Base-by-base conservation (phyloP, 2,888 invertebrate species). In the Lamellibrachia satsuma region DNA sequence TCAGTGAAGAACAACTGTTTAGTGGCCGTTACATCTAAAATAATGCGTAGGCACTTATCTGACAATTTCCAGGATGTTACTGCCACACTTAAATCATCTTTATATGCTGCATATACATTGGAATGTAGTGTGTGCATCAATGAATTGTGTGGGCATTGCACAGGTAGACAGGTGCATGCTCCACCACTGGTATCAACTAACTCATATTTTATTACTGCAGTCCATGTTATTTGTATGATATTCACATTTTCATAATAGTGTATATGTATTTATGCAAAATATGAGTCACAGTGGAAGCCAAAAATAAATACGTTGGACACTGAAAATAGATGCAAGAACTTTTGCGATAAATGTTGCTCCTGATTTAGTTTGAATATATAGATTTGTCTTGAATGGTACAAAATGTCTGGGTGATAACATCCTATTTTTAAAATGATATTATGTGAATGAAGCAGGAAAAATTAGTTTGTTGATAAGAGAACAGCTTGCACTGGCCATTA, bases 61-160 rank as follows among this genome's bases (percentile, higher is more conserved):
- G 75, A 75, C 75, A 75, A 15, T 22, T n/a, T 22, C 75, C 75
- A 75, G 15, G 22, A 75, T 22, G 75, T 75, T 75, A 75, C n/a
- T 75, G 75, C n/a, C 75, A 75, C 75, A 75, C 75, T 75, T 75
- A 75, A 75, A 75, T 75, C 75, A 75, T 75, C 75, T 75, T 75
- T 75, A 75, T 22, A 22, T 75, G 75, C 75, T 75, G 75, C 75
- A 75, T n/a, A 75, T 75, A 75, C 75, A 22, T 2, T 22, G 75
- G 22, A 75, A 75, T 75, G 75, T n/a, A 1, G 15, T n/a, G 22
- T n/a, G 75, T 22, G 75, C 55, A 4, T 22, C 75, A 15, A 4
- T 75, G 75, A 22, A 75, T 75, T 15, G 15, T 22, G 75, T 15
- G 22, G 1, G n/a, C 55, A 55, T 4, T 55, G 55, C 1, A 1